Evolutionary conservation across 2,797 vertebrate species (phyloP).

Genomic region (Sebastes alutus): DNA sequence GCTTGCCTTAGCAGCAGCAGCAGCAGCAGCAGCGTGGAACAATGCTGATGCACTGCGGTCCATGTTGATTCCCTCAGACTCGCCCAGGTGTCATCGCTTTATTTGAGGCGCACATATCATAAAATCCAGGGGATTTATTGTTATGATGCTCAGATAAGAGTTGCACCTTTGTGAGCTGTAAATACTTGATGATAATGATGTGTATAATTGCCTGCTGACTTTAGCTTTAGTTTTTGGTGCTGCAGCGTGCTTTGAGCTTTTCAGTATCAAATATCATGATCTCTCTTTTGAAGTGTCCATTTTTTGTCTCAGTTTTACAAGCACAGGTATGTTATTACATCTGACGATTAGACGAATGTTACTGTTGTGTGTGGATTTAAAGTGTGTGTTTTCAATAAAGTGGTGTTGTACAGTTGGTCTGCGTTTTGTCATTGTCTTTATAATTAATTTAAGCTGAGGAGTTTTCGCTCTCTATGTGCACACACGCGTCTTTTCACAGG

Average conservation of each 20-base stretch:
- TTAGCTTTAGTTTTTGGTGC: background rate
- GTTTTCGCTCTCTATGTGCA: accelerated
- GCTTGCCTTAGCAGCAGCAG: too few species aligned
- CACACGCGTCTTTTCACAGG: too few species aligned
- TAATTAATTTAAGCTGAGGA: background rate
- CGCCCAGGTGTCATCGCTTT: background rate
- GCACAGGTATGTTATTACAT: background rate
- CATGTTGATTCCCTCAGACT: background rate
- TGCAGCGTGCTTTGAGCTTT: conserved; percentile 15
- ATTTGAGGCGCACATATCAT: background rate
- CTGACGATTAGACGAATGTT: conserved; percentile 19
- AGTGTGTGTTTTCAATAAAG: conserved; percentile 60
- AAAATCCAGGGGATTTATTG: background rate
- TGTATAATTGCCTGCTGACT: conserved; percentile 14
- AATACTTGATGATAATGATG: conserved; percentile 28
- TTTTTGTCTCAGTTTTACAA: background rate
- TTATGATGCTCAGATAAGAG: background rate
- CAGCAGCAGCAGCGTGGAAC: too few species aligned
- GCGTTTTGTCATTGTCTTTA: background rate
- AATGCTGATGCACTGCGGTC: too few species aligned
- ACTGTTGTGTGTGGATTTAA: conserved; percentile 13
- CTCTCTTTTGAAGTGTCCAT: background rate
- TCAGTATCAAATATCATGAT: background rate
- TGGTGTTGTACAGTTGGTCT: conserved; percentile 36
- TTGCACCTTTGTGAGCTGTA: conserved; percentile 42